These are phyloP conservation scores for Matsumurasca onukii DNA, from an alignment of 1,140 invertebrate species.

Conservation along the genomic window DNA sequence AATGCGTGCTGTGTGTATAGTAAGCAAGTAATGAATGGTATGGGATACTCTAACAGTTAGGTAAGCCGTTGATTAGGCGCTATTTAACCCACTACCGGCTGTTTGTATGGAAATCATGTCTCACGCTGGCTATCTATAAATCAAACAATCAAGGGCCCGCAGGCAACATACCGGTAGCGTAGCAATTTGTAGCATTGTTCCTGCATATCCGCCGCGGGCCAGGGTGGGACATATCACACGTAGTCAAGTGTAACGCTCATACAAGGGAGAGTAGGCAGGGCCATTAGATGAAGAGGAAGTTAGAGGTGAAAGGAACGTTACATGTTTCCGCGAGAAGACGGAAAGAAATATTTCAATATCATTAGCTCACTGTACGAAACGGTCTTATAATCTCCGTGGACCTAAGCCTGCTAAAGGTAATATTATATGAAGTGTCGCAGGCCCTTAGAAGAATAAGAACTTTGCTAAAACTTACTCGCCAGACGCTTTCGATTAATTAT, in stretches of 20 bases:
- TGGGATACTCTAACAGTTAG: no score
- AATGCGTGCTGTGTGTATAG: no score
- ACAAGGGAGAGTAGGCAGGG: neutral
- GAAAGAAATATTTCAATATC: neutral
- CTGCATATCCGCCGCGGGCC: neutral
- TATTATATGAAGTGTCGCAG: no score
- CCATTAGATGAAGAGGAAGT: neutral
- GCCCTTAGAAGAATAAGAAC: no score
- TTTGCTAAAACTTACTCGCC: no score
- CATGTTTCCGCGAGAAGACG: neutral
- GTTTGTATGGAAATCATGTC: conserved; percentile 12
- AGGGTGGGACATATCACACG: no score
- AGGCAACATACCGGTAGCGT: conserved; percentile 8
- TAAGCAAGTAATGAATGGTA: no score
- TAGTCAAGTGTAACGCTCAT: no score
- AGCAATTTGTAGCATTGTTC: conserved; percentile 17
- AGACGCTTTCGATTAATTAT: no score
- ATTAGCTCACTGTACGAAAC: neutral
- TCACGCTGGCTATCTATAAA: conserved; percentile 10
- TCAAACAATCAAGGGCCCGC: neutral
- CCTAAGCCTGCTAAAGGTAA: no score
- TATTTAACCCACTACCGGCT: conserved; percentile 17
- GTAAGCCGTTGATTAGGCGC: neutral
- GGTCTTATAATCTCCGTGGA: neutral
- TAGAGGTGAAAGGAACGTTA: neutral